phyloP scores from a whole-genome alignment of 92 coral and sea anemone species.

The Parazoanthus swiftii region DNA sequence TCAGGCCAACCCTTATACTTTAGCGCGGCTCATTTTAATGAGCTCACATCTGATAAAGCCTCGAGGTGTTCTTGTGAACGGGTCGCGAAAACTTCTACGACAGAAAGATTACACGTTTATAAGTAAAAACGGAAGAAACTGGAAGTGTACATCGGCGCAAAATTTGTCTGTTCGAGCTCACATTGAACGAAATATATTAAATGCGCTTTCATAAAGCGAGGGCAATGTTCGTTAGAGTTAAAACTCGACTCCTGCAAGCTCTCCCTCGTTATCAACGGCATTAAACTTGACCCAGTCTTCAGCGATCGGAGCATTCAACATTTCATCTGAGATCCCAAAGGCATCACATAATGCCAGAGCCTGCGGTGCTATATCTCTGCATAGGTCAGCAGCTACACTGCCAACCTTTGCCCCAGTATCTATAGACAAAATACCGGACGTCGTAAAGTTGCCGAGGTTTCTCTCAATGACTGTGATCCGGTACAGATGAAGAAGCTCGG shows the following conservation, averaged over 20 bases:
- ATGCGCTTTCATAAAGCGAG: too few relatives aligned
- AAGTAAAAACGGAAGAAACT: too few relatives aligned
- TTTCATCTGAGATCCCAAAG: conserved; percentile 78
- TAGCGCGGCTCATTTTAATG: too few relatives aligned
- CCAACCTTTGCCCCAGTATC: conserved; percentile 72
- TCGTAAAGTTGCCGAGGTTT: conserved; percentile 76
- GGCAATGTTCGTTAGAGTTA: background rate
- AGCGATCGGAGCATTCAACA: conserved; percentile 88
- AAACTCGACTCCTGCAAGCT: conserved; percentile 40
- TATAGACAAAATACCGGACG: conserved; percentile 59
- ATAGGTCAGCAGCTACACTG: conserved; percentile 72
- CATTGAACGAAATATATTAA: too few relatives aligned
- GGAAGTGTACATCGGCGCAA: too few relatives aligned
- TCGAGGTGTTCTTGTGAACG: too few relatives aligned
- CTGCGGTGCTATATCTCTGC: conserved; percentile 76
- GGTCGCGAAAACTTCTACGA: too few relatives aligned
- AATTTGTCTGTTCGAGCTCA: too few relatives aligned
- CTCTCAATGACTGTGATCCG: conserved; percentile 62
- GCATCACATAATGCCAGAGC: conserved; percentile 88
- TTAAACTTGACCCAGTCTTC: conserved; percentile 89
- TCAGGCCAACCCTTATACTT: too few relatives aligned
- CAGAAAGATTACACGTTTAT: too few relatives aligned
- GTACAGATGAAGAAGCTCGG: conserved; percentile 74
- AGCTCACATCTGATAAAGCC: too few relatives aligned
- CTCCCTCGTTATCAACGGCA: conserved; percentile 79